These are phyloP conservation scores for Meteorus sp. DNA, from an alignment of 1,140 invertebrate species.

Conservation along the genomic window DNA sequence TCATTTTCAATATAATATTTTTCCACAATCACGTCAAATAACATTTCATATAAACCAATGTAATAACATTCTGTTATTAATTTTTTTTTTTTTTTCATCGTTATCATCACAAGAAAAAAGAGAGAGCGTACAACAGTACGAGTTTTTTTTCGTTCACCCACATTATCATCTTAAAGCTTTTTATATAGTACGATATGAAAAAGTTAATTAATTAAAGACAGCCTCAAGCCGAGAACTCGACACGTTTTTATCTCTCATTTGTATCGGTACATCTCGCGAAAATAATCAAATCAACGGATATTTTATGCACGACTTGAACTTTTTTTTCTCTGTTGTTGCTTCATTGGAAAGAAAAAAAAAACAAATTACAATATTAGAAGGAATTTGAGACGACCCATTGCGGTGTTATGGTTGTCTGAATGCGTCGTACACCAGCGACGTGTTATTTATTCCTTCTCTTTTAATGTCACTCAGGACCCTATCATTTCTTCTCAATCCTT, in stretches of 20 bases:
- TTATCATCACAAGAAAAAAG: not conserved
- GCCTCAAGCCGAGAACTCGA: constrained; percentile 45
- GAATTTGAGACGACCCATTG: constrained; percentile 20
- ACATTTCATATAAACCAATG: not conserved
- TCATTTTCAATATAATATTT: too few relatives aligned
- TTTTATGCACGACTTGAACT: not conserved
- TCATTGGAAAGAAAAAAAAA: constrained; percentile 39
- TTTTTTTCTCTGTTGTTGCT: constrained; percentile 9
- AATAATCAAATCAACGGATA: constrained; percentile 27
- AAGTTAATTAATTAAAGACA: constrained; percentile 16
- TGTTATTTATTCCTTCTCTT: not conserved
- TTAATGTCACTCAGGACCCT: not conserved
- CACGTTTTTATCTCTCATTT: constrained; percentile 46
- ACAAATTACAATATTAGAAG: constrained; percentile 35
- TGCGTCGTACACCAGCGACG: constrained; percentile 33
- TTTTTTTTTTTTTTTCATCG: constrained; percentile 12
- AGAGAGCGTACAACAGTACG: constrained; percentile 7
- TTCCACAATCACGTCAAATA: too few relatives aligned
- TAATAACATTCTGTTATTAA: not conserved
- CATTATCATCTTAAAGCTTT: constrained; percentile 24
- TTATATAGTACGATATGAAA: constrained; percentile 14
- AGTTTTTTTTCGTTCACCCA: too few relatives aligned
- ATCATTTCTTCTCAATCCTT: constrained; percentile 1
- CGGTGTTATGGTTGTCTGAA: constrained; percentile 12
- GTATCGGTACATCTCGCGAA: constrained; percentile 42